These are phyloP conservation scores for Prolemur simus DNA, from an alignment of 2,113 vertebrate genomes.

Conservation along the genomic window DNA sequence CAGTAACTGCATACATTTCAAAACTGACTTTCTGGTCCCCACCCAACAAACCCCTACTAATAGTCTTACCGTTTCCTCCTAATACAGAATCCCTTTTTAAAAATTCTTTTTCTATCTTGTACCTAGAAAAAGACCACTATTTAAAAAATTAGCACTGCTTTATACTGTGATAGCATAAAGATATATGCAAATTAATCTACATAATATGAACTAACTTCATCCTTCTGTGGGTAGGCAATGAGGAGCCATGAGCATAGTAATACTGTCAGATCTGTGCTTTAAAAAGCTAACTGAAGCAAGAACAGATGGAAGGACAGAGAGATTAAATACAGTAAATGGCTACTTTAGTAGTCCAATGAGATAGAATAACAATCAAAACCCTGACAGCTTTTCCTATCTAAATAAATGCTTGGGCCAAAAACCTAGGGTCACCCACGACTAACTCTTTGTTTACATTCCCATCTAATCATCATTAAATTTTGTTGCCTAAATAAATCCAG, in stretches of 20 bases:
- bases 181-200: background rate
- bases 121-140: background rate
- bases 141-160: background rate
- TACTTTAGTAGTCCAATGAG: background rate
- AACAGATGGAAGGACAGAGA: background rate
- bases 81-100: conserved; percentile 2
- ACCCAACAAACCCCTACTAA: background rate
- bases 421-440: background rate
- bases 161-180: background rate
- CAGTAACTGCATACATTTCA: background rate
- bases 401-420: background rate
- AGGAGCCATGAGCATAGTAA: background rate
- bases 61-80: background rate
- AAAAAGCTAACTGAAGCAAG: background rate
- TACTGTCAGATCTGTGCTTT: background rate
- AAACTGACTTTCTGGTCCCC: conserved; percentile 20
- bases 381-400: background rate
- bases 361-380: background rate
- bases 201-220: background rate
- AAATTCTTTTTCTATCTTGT: background rate
- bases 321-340: background rate
- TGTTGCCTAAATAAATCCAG: background rate
- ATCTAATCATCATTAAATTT: background rate
- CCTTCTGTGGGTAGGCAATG: background rate
- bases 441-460: background rate